Percentiles rank a stretch among this genome's conserved stretches.
phyloP scores from a whole-genome alignment of 2,113 vertebrate genomes.

The Melanerpes aurifrons region DNA sequence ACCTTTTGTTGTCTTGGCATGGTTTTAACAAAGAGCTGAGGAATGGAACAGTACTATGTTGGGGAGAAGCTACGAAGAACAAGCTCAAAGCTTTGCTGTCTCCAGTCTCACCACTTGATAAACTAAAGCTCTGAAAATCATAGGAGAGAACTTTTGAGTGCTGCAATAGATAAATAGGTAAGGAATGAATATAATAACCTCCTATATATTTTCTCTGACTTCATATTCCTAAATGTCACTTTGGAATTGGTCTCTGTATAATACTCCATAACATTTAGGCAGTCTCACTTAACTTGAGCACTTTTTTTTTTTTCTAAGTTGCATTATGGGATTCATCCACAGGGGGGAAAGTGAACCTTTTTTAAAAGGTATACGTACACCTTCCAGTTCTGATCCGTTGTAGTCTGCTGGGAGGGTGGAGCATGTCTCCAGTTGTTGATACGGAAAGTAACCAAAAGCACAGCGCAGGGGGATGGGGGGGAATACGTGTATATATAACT shows the following conservation, averaged over 20 bases:
- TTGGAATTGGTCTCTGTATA: neutral
- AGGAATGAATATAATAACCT: slow-evolving; percentile 1
- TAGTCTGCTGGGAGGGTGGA: slow-evolving; percentile 31
- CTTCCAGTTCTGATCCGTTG: slow-evolving; percentile 9
- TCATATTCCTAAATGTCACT: slow-evolving; percentile 47
- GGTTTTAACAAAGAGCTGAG: neutral
- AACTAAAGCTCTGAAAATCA: slow-evolving; percentile 1
- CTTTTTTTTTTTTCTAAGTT: slow-evolving; percentile 61
- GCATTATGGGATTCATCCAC: slow-evolving; percentile 58
- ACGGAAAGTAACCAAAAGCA: slow-evolving; percentile 68
- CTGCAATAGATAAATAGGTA: slow-evolving; percentile 38
- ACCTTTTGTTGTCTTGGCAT: neutral
- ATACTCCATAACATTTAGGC: slow-evolving; percentile 40
- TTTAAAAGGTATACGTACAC: slow-evolving; percentile 5
- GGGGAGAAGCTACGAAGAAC: slow-evolving; percentile 5
- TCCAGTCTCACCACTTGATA: slow-evolving; percentile 4
- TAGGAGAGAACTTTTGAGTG: slow-evolving; percentile 31
- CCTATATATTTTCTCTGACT: neutral
- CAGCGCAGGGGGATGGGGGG: slow-evolving; percentile 44
- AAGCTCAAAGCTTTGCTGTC: slow-evolving; percentile 31
- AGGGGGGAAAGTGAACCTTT: slow-evolving; percentile 54
- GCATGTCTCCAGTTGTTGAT: slow-evolving; percentile 37
- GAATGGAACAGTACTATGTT: neutral
- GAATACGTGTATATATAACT: slow-evolving; percentile 66
- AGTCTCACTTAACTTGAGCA: slow-evolving; percentile 68